Conservation (phyloP, 2,888 invertebrate genomes). For the Drosophila anceps region DNA sequence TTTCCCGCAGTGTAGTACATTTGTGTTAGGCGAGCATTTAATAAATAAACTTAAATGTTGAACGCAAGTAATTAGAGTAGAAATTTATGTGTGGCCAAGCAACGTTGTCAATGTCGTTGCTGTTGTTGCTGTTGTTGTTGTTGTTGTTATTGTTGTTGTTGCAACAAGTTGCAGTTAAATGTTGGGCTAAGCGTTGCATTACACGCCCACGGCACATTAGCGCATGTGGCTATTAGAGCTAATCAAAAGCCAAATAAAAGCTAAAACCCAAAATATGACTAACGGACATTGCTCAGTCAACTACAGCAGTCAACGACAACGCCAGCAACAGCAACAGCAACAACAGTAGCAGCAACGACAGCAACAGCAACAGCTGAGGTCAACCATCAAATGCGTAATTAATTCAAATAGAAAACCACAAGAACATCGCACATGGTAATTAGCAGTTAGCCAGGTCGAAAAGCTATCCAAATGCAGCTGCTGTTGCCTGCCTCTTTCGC, state of each 20-base stretch:
- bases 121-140: too few species aligned
- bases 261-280: conserved; percentile 55
- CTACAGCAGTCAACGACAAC: conserved; percentile 27
- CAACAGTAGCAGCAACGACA: too few species aligned
- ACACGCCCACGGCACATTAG: conserved; percentile 23
- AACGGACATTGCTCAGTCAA: conserved; percentile 32
- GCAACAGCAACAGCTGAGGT: conserved; percentile 41
- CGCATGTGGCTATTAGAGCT: conserved; percentile 68
- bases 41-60: conserved; percentile 53
- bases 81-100: conserved; percentile 64
- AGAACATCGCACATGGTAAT: conserved; percentile 59
- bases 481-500: not conserved
- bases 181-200: conserved; percentile 18
- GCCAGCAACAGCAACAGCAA: conserved; percentile 17
- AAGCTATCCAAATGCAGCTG: conserved; percentile 3
- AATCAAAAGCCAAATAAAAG: conserved; percentile 79
- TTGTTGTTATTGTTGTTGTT: conserved; percentile 38
- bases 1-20: conserved; percentile 6
- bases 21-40: conserved; percentile 62
- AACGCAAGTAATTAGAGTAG: conserved; percentile 69
- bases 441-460: conserved; percentile 34
- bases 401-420: conserved; percentile 69
- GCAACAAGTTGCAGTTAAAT: conserved; percentile 58
- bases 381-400: conserved; percentile 72
- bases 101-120: conserved; percentile 9